Percentiles rank a stretch among this genome's conserved stretches.
These are phyloP conservation scores for Macroteleia sp. DNA, from an alignment of 2,888 invertebrate species.

Conservation along the genomic window DNA sequence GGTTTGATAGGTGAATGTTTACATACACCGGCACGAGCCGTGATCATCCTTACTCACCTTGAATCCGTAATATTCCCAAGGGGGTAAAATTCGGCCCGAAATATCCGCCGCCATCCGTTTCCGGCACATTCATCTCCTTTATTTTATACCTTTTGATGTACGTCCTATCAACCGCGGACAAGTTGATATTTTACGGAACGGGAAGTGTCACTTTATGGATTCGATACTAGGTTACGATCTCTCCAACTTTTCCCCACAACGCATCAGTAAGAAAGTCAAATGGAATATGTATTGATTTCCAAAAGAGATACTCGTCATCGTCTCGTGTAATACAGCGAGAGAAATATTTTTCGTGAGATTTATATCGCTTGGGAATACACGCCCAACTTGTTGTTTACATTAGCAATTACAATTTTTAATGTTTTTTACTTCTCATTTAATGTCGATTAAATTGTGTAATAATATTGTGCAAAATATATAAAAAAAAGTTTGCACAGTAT, in stretches of 20 bases:
- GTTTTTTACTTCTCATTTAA: too few species aligned
- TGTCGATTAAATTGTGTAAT: too few species aligned
- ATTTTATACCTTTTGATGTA: conserved; percentile 70
- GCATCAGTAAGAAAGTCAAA: conserved; percentile 52
- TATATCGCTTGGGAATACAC: conserved; percentile 19
- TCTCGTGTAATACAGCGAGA: conserved; percentile 1
- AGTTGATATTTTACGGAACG: conserved; percentile 64
- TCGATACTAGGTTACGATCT: conserved; percentile 57
- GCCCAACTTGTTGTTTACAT: too few species aligned
- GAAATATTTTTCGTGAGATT: conserved; percentile 34
- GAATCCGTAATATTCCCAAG: conserved; percentile 77
- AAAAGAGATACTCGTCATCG: conserved; percentile 44
- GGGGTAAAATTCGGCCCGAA: conserved; percentile 64
- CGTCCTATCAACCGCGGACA: conserved; percentile 75
- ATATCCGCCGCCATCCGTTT: conserved; percentile 59
- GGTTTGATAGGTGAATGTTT: conserved; percentile 46
- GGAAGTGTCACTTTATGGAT: conserved; percentile 62
- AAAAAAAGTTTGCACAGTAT: too few species aligned
- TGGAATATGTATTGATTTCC: conserved; percentile 60
- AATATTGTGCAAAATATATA: too few species aligned
- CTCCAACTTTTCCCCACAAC: conserved; percentile 44
- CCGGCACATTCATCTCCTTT: conserved; percentile 61
- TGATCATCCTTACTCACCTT: conserved; percentile 75
- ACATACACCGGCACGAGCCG: conserved; percentile 65
- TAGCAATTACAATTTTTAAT: too few species aligned